Evolutionary conservation across 2,888 invertebrate genomes (phyloP), one percentile per base, ranked within the genome.

Genomic region (Peribatodes rhomboidaria): DNA sequence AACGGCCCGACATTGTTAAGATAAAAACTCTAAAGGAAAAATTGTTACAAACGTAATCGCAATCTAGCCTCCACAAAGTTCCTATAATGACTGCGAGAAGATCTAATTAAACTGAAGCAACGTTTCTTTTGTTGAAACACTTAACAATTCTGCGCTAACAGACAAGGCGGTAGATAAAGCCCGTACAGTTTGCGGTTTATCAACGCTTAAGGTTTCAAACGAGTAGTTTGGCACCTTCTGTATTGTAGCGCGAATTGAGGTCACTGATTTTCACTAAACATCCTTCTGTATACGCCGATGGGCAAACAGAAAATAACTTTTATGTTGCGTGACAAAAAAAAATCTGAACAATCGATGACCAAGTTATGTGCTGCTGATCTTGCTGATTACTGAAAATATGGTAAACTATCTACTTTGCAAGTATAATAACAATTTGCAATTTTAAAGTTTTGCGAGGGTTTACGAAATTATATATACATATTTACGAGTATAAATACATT

Each of bases 11-110:
- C n/a, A 31, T 18, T 11, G 27, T n/a, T 18, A 1, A 13, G 4
- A 50, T 31, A 31, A 41, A 41, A 49, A 6, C 16, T 4, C 2
- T 22, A 18, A 11, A 13, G 37, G 6, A 18, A 27, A 37, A 35
- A 53, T 37, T 18, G 13, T 14, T 52, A 1, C 31, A 16, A 35
- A 27, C 1, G 71, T 67, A 70, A 70, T 73, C 73, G 68, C 73
- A 75, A 75, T 72, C 76, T 60, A 69, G 64, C 67, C 70, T 74
- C 73, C 65, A 65, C 65, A 62, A 75, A 76, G 69, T 76, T 77
- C 71, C 67, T 57, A 60, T 68, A 74, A 78, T 78, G 76, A 76
- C 72, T 64, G 69, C 70, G 72, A 71, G 72, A 72, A 72, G 70
- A 73, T 75, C 69, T 75, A 75, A 80, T 75, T 72, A 76, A 72